Evolutionary conservation across 2,797 vertebrate genomes (phyloP).

Genomic region (Silurus aristotelis): DNA sequence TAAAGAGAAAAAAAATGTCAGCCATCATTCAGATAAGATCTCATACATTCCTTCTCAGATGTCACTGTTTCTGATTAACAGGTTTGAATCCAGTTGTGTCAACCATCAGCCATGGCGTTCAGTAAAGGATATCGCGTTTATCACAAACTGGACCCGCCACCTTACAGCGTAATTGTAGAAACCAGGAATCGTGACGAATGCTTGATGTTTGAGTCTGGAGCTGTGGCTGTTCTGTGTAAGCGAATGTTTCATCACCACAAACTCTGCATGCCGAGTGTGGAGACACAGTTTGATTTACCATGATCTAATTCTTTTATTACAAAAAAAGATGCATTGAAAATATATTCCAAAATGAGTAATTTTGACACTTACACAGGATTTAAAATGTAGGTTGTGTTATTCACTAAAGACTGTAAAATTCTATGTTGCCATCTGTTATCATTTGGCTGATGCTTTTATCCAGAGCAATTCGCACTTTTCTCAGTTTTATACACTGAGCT

Average conservation of each 20-base stretch:
- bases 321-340: neutral
- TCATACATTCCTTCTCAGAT: neutral
- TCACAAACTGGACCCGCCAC: constrained; percentile 94
- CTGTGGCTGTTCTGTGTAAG: constrained; percentile 98
- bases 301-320: neutral
- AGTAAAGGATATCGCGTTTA: constrained; percentile 98
- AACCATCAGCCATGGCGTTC: constrained; percentile 87
- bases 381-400: neutral
- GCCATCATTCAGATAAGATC: neutral
- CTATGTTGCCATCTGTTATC: no score
- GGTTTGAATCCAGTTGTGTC: constrained; percentile 63
- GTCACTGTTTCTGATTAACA: constrained; percentile 47
- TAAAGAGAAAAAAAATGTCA: no score
- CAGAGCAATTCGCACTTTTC: no score
- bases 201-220: constrained; percentile 95
- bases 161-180: constrained; percentile 96
- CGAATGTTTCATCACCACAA: neutral
- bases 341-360: neutral
- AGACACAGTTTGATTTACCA: neutral
- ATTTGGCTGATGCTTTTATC: no score
- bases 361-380: neutral
- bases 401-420: neutral
- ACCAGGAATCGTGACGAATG: constrained; percentile 90
- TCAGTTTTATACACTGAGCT: no score
- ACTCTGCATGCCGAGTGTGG: neutral